Evolutionary conservation across 2,888 invertebrate species (phyloP).

Genomic region (Synanthedon myopaeformis): DNA sequence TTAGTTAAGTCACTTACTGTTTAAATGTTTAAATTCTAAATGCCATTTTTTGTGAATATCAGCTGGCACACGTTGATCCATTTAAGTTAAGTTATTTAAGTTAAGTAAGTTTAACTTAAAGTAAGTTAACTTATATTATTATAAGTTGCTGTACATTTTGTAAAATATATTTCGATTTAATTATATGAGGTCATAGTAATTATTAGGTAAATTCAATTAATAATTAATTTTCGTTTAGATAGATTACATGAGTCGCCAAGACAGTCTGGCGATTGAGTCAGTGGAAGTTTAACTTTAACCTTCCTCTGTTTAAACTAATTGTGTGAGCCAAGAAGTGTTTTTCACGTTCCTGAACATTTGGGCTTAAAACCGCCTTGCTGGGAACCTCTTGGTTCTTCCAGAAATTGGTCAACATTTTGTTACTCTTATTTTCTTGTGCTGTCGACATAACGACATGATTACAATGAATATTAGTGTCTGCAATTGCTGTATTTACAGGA

Average conservation of each 20-base stretch:
- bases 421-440: slow-evolving; percentile 1
- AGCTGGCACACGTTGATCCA: slow-evolving; percentile 12
- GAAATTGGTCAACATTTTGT: slow-evolving; percentile 9
- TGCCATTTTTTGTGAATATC: slow-evolving; percentile 10
- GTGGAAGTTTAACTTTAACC: not conserved
- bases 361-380: slow-evolving; percentile 2
- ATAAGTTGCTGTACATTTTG: too few species aligned
- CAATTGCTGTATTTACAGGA: not conserved
- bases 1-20: too few species aligned
- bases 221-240: slow-evolving; percentile 4
- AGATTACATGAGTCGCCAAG: slow-evolving; percentile 1
- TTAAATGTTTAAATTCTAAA: too few species aligned
- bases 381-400: slow-evolving; percentile 15
- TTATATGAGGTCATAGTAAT: too few species aligned
- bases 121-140: too few species aligned
- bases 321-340: not conserved
- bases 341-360: not conserved
- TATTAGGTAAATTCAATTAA: too few species aligned
- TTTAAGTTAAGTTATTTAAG: slow-evolving; percentile 7
- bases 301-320: not conserved
- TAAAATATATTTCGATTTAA: too few species aligned
- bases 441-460: slow-evolving; percentile 4
- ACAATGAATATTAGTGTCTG: not conserved
- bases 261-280: not conserved
- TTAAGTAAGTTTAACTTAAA: too few species aligned